These are phyloP conservation scores for Gambusia yucatana DNA, from an alignment of 2,797 vertebrate genomes.

Conservation along the genomic window DNA sequence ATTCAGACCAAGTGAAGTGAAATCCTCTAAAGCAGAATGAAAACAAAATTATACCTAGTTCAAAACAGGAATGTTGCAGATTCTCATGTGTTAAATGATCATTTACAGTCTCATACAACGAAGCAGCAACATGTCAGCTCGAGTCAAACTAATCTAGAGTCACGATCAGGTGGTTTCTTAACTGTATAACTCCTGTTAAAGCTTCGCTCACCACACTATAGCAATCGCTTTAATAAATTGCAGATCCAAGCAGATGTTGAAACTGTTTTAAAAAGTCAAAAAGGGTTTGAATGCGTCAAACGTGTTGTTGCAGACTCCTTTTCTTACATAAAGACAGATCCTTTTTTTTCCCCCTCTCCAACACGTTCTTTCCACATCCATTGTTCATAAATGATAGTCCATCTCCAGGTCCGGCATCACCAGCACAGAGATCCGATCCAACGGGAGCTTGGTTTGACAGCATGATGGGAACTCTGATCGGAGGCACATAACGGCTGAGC, in stretches of 20 bases:
- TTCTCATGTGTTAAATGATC: conserved; percentile 57
- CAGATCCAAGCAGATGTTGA: conserved; percentile 42
- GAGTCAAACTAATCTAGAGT: conserved; percentile 20
- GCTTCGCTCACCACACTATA: conserved; percentile 40
- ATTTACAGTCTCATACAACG: conserved; percentile 64
- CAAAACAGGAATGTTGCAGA: conserved; percentile 19
- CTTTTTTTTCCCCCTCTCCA: conserved; percentile 24
- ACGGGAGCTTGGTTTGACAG: conserved; percentile 28
- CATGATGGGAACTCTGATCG: conserved; percentile 38
- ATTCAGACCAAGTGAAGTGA: conserved; percentile 18
- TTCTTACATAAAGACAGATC: conserved; percentile 23
- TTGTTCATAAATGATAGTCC: conserved; percentile 61
- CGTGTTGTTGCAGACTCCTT: conserved; percentile 43
- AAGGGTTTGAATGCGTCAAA: conserved; percentile 47
- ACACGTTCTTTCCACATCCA: conserved; percentile 46
- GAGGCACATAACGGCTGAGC: conserved; percentile 43
- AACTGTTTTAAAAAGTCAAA: conserved; percentile 38
- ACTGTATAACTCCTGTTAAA: conserved; percentile 21
- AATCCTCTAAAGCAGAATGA: conserved; percentile 28
- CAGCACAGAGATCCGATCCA: conserved; percentile 40
- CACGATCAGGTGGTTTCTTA: conserved; percentile 17
- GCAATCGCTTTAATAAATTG: conserved; percentile 38
- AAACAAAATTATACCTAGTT: conserved; percentile 26
- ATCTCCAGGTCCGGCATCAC: conserved; percentile 58
- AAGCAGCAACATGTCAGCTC: conserved; percentile 68